These are phyloP conservation scores for Agraylea sexmaculata DNA, from an alignment of 1,140 invertebrate genomes.

Conservation along the genomic window DNA sequence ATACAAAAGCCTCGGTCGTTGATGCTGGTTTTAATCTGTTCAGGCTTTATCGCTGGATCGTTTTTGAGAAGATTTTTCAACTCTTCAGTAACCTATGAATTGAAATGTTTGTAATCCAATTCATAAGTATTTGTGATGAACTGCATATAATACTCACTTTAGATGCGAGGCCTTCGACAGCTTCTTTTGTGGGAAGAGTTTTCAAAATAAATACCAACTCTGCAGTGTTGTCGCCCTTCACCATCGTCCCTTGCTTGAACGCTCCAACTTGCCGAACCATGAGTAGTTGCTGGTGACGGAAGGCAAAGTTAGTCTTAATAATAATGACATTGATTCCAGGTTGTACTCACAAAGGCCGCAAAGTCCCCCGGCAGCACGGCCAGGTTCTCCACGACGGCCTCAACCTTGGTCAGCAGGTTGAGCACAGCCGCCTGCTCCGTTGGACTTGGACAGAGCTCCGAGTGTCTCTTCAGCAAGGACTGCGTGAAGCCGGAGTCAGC, in stretches of 20 bases:
- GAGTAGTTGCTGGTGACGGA: slow-evolving; percentile 74
- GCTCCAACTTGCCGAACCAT: slow-evolving; percentile 93
- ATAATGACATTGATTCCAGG: slow-evolving; percentile 4
- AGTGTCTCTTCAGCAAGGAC: slow-evolving; percentile 81
- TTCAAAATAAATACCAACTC: slow-evolving; percentile 98
- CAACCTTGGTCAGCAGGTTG: slow-evolving; percentile 87
- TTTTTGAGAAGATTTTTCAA: slow-evolving; percentile 56
- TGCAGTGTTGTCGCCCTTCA: slow-evolving; percentile 87
- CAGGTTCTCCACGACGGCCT: slow-evolving; percentile 83
- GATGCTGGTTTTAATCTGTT: slow-evolving; percentile 47
- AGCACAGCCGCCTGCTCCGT: slow-evolving; percentile 83
- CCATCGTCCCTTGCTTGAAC: slow-evolving; percentile 97
- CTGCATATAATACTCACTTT: slow-evolving; percentile 51
- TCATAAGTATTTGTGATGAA: slow-evolving; percentile 1
- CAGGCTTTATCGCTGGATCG: slow-evolving; percentile 45
- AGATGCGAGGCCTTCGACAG: slow-evolving; percentile 80
- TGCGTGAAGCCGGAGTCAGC: slow-evolving; percentile 78
- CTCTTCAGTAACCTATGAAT: slow-evolving; percentile 48
- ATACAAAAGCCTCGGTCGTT: slow-evolving; percentile 78
- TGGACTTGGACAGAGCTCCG: slow-evolving; percentile 78
- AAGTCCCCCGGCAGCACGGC: slow-evolving; percentile 87
- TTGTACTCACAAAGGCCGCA: slow-evolving; percentile 83
- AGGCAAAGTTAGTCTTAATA: slow-evolving; percentile 5
- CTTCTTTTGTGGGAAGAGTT: slow-evolving; percentile 91
- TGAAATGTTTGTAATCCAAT: neutral